These are phyloP conservation scores for Chloroceryle inda DNA, from an alignment of 2,797 vertebrate species.

Conservation along the genomic window DNA sequence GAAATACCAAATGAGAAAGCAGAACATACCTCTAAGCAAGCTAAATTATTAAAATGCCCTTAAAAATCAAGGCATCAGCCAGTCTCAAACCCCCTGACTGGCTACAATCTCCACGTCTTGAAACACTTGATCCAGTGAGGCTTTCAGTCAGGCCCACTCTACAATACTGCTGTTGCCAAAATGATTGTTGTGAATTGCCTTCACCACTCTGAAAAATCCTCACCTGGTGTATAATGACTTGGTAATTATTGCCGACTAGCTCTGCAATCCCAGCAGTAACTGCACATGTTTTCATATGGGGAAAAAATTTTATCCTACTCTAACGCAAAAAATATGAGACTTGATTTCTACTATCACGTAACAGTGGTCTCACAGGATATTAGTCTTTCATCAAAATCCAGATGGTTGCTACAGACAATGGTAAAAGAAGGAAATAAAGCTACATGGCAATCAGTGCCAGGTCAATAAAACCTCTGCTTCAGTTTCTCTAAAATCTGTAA, in stretches of 20 bases:
- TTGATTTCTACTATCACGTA: not conserved
- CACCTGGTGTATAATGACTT: not conserved
- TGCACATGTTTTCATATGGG: not conserved
- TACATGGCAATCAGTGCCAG: fast-evolving
- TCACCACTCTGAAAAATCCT: not conserved
- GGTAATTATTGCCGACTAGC: not conserved
- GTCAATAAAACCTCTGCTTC: not conserved
- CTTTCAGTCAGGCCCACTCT: not conserved
- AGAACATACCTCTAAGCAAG: not conserved
- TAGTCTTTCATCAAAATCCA: not conserved
- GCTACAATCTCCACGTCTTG: not conserved
- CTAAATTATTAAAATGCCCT: not conserved
- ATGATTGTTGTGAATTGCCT: not conserved
- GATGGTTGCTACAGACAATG: not conserved
- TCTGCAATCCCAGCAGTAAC: not conserved
- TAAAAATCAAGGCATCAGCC: not conserved
- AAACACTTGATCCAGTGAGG: not conserved
- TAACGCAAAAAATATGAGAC: not conserved
- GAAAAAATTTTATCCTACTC: not conserved
- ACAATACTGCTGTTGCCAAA: not conserved
- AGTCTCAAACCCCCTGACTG: not conserved
- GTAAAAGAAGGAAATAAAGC: not conserved
- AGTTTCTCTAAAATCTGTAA: not conserved
- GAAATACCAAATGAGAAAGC: not conserved
- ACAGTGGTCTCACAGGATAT: not conserved